phyloP scores from a whole-genome alignment of 2,797 vertebrate species.

The Anabas testudineus region DNA sequence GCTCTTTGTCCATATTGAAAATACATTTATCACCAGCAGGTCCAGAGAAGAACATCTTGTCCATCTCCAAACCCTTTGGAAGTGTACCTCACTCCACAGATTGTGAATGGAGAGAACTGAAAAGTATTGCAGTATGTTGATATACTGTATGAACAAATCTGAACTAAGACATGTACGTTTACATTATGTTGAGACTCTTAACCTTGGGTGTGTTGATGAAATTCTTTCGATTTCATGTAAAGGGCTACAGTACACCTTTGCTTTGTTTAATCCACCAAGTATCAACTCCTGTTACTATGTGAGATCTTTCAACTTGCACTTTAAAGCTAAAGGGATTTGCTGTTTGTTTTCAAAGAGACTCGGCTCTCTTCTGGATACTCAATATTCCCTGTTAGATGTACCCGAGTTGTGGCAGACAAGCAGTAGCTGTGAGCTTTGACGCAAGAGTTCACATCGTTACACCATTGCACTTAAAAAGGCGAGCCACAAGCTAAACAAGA shows the following conservation, averaged over 20 bases:
- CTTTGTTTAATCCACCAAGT: slow-evolving; percentile 23
- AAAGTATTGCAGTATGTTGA: no score
- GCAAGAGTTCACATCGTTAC: slow-evolving; percentile 63
- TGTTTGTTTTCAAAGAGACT: slow-evolving; percentile 54
- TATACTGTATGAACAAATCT: no score
- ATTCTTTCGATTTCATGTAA: neutral
- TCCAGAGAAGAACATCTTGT: no score
- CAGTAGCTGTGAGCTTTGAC: slow-evolving; percentile 42
- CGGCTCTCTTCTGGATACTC: slow-evolving; percentile 17
- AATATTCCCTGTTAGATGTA: slow-evolving; percentile 47
- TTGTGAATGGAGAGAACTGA: no score
- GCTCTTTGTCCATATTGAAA: no score
- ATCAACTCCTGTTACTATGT: neutral
- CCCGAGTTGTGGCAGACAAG: slow-evolving; percentile 18
- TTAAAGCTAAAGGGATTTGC: slow-evolving; percentile 23
- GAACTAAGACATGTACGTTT: neutral
- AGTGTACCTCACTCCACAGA: no score
- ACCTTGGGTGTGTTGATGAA: neutral
- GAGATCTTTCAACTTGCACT: slow-evolving; percentile 40
- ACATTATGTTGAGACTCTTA: no score
- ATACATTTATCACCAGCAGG: no score
- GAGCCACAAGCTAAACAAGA: slow-evolving; percentile 66
- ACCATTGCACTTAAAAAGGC: slow-evolving; percentile 52
- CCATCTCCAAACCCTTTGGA: no score
- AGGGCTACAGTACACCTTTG: neutral